Percentiles rank a stretch among this genome's conserved stretches.
phyloP scores from a whole-genome alignment of 35 echinoderm and acorn worm species.

The Acanthaster planci region DNA sequence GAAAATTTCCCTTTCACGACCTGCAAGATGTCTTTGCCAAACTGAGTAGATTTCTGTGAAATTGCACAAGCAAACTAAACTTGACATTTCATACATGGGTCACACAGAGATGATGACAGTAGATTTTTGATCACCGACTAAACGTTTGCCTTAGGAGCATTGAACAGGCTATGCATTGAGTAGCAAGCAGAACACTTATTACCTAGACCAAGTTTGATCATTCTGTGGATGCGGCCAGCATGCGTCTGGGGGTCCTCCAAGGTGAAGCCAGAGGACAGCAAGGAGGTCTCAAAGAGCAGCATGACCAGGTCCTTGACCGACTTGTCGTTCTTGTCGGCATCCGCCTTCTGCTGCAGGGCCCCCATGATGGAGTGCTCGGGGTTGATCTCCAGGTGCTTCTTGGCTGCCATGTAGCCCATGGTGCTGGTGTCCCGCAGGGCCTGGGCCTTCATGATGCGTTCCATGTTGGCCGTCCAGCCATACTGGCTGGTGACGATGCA shows the following conservation, averaged over 20 bases:
- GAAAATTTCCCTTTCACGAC: background rate
- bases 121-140: too few relatives aligned
- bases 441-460: slow-evolving; percentile 99
- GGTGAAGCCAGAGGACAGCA: slow-evolving; percentile 91
- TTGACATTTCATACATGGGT: too few relatives aligned
- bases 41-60: background rate
- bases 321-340: slow-evolving; percentile 99
- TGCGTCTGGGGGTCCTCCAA: slow-evolving; percentile 94
- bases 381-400: slow-evolving; percentile 98
- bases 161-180: too few relatives aligned
- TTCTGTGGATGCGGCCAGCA: slow-evolving; percentile 91
- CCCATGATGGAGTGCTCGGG: slow-evolving; percentile 94
- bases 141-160: too few relatives aligned
- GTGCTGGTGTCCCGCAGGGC: slow-evolving; percentile 95
- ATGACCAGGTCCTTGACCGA: slow-evolving; percentile 98
- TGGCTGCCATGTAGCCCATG: slow-evolving; percentile 99
- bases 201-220: slow-evolving; percentile 99
- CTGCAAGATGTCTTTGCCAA: background rate
- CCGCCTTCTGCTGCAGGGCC: slow-evolving; percentile 82
- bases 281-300: slow-evolving; percentile 95
- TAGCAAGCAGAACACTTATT: slow-evolving; percentile 17
- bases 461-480: slow-evolving; percentile 99
- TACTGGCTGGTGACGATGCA: slow-evolving; percentile 99
- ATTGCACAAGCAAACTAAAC: too few relatives aligned
- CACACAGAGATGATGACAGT: too few relatives aligned